Base-by-base conservation (phyloP, 2,888 invertebrate genomes). In the Furcula furcula region DNA sequence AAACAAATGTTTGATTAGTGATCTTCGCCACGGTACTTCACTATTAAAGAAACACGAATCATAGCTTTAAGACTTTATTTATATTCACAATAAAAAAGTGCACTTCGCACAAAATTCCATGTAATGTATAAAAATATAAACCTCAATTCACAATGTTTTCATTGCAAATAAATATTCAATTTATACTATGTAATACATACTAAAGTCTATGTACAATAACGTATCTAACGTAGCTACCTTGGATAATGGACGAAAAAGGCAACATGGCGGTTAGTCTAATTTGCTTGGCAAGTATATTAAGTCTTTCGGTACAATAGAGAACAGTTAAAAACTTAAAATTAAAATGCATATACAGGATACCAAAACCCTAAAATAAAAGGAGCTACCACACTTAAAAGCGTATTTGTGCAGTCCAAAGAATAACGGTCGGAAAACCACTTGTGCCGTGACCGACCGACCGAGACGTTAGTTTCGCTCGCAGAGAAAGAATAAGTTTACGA, bases 281-380 rank as follows among this genome's bases (percentile, higher is more conserved):
- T 65, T 68, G 65, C 72, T 71, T 68, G 72, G 73, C 72, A 73
- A 73, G 72, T 73, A 55, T 39, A 45, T 18, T 55, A 61, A 67
- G 67, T 65, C 67, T 72, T 55, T 57, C 35, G 37, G 37, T 41
- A 41, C 16, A 42, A 40, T 46, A 42, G 33, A 49, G 31, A 41
- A 54, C 32, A 19, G n/a, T 7, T 13, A 13, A 28, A 28, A 9
- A 28, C 15, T 18, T 28, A 18, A 25, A 25, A 28, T 28, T 11
- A 4, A 10, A 27, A 1, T 16, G 15, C 10, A n/a, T 21, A 21
- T 10, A 6, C 20, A 9, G n/a, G 20, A 19, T 19, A n/a, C n/a
- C n/a, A n/a, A n/a, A n/a, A n/a, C n/a, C n/a, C n/a, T n/a, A n/a
- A n/a, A n/a, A n/a, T n/a, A n/a, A 10, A 4, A 10, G 21, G 21